Evolutionary conservation across 2,113 vertebrate species (phyloP).

Genomic region (Odocoileus hemionus): DNA sequence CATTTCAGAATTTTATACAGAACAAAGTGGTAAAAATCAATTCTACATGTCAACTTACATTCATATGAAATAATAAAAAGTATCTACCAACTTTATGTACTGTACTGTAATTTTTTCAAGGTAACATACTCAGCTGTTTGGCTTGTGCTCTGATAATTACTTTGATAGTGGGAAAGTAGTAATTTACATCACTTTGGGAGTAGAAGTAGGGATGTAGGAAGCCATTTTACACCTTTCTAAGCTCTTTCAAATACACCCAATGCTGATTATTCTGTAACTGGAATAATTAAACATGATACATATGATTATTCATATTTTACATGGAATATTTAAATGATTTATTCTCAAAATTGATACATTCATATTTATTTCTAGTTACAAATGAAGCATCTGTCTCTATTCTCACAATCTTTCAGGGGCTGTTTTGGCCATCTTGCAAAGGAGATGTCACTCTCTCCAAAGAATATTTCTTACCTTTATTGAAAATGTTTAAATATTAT

Average conservation of each 20-base stretch:
- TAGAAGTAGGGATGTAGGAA: not conserved
- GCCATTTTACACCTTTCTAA: slow-evolving; percentile 80
- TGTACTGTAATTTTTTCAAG: slow-evolving; percentile 22
- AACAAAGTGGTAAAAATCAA: not conserved
- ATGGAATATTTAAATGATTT: slow-evolving; percentile 61
- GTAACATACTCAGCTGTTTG: slow-evolving; percentile 44
- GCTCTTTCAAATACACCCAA: slow-evolving; percentile 65
- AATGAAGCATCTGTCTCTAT: slow-evolving; percentile 37
- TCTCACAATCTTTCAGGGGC: slow-evolving; percentile 58
- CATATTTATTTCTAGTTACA: slow-evolving; percentile 57
- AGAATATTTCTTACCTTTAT: slow-evolving; percentile 37
- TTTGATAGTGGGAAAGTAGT: slow-evolving; percentile 71
- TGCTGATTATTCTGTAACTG: slow-evolving; percentile 67
- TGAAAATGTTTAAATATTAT: not conserved
- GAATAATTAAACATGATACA: slow-evolving; percentile 49
- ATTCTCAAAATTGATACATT: slow-evolving; percentile 58
- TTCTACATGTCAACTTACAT: not conserved
- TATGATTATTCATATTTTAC: slow-evolving; percentile 62
- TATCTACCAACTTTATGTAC: slow-evolving; percentile 5
- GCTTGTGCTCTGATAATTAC: slow-evolving; percentile 69
- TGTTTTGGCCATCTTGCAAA: slow-evolving; percentile 50
- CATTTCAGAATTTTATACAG: slow-evolving; percentile 51
- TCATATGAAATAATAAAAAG: not conserved
- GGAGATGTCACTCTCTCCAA: slow-evolving; percentile 68
- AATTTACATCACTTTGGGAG: slow-evolving; percentile 68